Conservation (phyloP, 2,888 invertebrate genomes). For the Lamellibrachia satsuma region DNA sequence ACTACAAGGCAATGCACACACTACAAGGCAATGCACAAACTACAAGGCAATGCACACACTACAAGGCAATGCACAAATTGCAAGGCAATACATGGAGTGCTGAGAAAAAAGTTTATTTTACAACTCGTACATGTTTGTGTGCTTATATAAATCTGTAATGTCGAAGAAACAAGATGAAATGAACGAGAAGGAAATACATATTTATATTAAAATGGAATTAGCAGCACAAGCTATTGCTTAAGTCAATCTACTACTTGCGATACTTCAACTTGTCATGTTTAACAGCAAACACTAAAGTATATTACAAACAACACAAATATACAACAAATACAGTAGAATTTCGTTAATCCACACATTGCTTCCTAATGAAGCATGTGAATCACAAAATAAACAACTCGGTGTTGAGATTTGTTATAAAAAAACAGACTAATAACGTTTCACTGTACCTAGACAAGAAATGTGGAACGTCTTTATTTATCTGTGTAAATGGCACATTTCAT, state of each 20-base stretch:
- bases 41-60: neutral
- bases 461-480: neutral
- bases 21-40: neutral
- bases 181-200: neutral
- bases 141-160: neutral
- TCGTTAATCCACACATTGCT: no score
- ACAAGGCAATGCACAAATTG: neutral
- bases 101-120: neutral
- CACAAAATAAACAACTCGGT: no score
- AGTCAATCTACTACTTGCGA: neutral
- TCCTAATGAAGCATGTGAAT: no score
- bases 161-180: neutral
- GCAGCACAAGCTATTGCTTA: neutral
- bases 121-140: neutral
- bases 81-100: neutral
- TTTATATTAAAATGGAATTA: neutral
- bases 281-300: neutral
- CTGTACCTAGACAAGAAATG: neutral
- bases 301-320: conserved; percentile 1
- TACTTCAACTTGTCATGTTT: neutral
- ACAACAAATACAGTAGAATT: neutral
- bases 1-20: neutral
- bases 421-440: no score
- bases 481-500: neutral
- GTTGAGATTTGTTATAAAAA: no score